phyloP scores from a whole-genome alignment of 2,113 vertebrate species.

The Anolis carolinensis region DNA sequence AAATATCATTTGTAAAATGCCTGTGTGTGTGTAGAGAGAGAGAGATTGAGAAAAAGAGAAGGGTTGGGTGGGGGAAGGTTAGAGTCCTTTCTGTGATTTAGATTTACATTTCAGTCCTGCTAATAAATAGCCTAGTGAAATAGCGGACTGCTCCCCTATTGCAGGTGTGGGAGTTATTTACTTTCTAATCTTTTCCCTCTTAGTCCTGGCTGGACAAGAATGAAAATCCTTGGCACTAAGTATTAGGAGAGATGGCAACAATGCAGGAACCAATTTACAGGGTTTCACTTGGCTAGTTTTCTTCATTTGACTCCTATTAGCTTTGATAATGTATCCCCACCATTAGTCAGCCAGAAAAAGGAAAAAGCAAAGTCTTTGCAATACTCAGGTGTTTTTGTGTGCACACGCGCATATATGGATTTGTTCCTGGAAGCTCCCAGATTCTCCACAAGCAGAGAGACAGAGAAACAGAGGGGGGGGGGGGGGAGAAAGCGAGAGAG shows the following conservation, averaged over 20 bases:
- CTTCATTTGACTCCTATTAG: conserved; percentile 93
- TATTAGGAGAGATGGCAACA: conserved; percentile 75
- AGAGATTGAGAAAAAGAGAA: too few relatives aligned
- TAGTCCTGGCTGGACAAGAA: conserved; percentile 78
- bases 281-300: conserved; percentile 87
- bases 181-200: conserved; percentile 85
- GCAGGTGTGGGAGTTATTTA: conserved; percentile 85
- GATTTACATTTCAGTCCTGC: conserved; percentile 74
- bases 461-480: background rate
- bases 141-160: conserved; percentile 82
- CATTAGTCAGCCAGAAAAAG: conserved; percentile 78
- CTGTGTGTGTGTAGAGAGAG: too few relatives aligned
- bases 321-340: conserved; percentile 88
- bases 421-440: background rate
- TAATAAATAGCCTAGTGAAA: conserved; percentile 82
- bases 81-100: conserved; percentile 25
- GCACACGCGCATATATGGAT: background rate
- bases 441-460: background rate
- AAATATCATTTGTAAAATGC: conserved; percentile 37
- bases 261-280: conserved; percentile 81
- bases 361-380: conserved; percentile 61
- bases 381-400: background rate
- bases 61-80: conserved; percentile 3
- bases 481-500: too few relatives aligned
- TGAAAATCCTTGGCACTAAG: conserved; percentile 72